Percentiles rank a stretch among this genome's conserved stretches.
Conservation (phyloP, 1,140 invertebrate genomes). For the Stegodyphus dumicola region DNA sequence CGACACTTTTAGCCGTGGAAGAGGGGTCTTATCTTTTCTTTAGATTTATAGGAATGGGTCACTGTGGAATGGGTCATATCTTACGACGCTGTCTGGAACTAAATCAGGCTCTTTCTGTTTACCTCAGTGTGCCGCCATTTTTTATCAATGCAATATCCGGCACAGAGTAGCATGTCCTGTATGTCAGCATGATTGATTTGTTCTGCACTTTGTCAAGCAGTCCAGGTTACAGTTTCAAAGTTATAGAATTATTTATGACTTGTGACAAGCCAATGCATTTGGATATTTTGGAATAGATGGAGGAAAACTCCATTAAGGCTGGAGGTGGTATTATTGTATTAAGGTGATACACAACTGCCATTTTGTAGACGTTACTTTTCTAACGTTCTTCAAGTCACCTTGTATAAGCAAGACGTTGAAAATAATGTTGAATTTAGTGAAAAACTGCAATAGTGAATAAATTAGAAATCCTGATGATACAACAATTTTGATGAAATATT, state of each 20-base stretch:
- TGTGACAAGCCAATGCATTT: neutral
- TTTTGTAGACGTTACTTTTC: too few relatives aligned
- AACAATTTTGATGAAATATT: too few relatives aligned
- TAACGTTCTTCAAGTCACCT: too few relatives aligned
- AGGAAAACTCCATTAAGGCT: too few relatives aligned
- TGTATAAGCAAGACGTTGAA: too few relatives aligned
- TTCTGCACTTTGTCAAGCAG: neutral
- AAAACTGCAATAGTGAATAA: too few relatives aligned
- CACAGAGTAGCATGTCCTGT: neutral
- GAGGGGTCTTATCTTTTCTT: neutral
- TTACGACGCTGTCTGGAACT: conserved; percentile 6
- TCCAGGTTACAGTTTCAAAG: neutral
- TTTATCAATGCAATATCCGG: conserved; percentile 29
- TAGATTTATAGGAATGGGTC: conserved; percentile 17
- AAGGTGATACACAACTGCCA: too few relatives aligned
- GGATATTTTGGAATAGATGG: too few relatives aligned
- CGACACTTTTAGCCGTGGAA: too few relatives aligned
- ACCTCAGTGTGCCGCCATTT: neutral
- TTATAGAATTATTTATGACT: neutral
- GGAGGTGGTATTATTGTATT: too few relatives aligned
- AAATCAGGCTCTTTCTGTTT: conserved; percentile 1
- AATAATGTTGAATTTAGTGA: too few relatives aligned
- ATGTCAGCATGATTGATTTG: neutral
- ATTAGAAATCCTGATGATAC: too few relatives aligned
- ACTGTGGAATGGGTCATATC: neutral